Evolutionary conservation across 2,113 vertebrate species (phyloP).

Genomic region (Varanus komodoensis): DNA sequence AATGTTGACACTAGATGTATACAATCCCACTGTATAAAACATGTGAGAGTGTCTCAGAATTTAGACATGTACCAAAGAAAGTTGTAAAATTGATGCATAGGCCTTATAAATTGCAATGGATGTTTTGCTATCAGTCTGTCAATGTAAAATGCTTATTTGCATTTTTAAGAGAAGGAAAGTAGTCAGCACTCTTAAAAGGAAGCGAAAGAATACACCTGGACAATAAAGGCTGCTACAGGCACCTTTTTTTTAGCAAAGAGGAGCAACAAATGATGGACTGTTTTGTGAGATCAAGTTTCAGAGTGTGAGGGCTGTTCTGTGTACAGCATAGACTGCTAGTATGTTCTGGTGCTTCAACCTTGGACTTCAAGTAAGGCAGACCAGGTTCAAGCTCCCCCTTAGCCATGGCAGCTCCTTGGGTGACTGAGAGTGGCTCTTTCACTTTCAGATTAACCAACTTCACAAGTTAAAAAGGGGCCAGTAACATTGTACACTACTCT

Average conservation of each 20-base stretch:
- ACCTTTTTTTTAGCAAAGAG: not conserved
- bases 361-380: not conserved
- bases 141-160: not conserved
- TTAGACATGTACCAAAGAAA: too few species aligned
- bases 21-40: not conserved
- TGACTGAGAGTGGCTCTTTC: not conserved
- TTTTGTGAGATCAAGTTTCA: not conserved
- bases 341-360: not conserved
- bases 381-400: not conserved
- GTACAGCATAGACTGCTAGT: too few species aligned
- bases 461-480: not conserved
- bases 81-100: not conserved
- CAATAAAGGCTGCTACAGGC: not conserved
- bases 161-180: not conserved
- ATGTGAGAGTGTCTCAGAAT: not conserved
- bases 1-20: not conserved
- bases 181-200: not conserved
- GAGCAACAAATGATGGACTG: not conserved
- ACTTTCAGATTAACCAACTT: not conserved
- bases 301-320: not conserved
- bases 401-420: not conserved
- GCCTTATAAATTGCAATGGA: not conserved
- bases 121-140: not conserved
- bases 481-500: not conserved
- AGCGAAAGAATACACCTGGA: not conserved